Evolutionary conservation across 1,140 invertebrate genomes (phyloP).

Genomic region (Atta cephalotes): DNA sequence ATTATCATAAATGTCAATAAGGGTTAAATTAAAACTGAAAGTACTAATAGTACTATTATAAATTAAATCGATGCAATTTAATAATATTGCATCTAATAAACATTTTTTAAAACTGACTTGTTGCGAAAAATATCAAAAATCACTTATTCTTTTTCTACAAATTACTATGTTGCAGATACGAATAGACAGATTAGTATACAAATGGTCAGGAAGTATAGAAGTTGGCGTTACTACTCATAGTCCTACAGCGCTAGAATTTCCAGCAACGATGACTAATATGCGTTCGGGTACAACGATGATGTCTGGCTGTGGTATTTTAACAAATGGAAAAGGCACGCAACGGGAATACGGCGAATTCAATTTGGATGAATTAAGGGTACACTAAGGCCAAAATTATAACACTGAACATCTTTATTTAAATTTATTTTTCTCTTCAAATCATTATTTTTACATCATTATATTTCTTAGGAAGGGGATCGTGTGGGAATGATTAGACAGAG

Average conservation of each 20-base stretch:
- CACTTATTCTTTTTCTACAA: not conserved
- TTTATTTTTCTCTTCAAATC: slow-evolving; percentile 11
- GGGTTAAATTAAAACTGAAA: too few relatives aligned
- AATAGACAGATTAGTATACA: slow-evolving; percentile 95
- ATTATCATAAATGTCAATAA: too few relatives aligned
- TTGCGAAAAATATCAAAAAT: too few relatives aligned
- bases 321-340: slow-evolving; percentile 96
- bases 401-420: slow-evolving; percentile 26
- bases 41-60: too few relatives aligned
- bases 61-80: too few relatives aligned
- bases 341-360: slow-evolving; percentile 98
- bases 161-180: slow-evolving; percentile 87
- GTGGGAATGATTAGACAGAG: slow-evolving; percentile 94
- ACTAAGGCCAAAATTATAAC: slow-evolving; percentile 46
- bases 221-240: slow-evolving; percentile 98
- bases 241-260: slow-evolving; percentile 95
- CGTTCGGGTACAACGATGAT: slow-evolving; percentile 98
- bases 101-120: too few relatives aligned
- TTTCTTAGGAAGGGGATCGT: slow-evolving; percentile 92
- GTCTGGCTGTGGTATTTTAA: slow-evolving; percentile 97
- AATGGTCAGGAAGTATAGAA: slow-evolving; percentile 97
- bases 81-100: too few relatives aligned
- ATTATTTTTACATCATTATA: slow-evolving; percentile 17
- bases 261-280: slow-evolving; percentile 99
- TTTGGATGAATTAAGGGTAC: slow-evolving; percentile 95